Evolutionary conservation across 1,140 invertebrate genomes (phyloP), one percentile per base, ranked within the genome.

Genomic region (Solen grandis): DNA sequence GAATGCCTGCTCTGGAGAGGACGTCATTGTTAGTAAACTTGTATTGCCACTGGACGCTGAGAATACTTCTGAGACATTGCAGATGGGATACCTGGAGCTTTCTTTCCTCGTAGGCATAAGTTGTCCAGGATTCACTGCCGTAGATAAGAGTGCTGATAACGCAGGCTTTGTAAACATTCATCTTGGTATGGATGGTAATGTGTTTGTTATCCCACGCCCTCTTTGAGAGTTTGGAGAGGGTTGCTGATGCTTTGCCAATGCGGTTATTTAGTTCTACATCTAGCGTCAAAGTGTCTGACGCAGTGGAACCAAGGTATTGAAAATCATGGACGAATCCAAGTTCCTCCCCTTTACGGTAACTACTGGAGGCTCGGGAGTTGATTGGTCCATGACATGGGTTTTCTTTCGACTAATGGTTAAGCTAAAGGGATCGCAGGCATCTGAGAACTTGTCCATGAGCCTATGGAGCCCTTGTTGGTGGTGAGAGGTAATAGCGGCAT

Each of bases 331-430:
- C 83, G 0, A 78, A 66, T 16, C 81, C 83, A 16, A 86, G 75
- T 29, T 63, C 22, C 27, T 80, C 29, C 36, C 55, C 59, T n/a
- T 77, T 65, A 80, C 69, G 25, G 70, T 82, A 33, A 86, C 76
- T 29, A 16, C 27, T 31, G 80, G 83, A 5, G 84, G 52, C 13
- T 13, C n/a, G 31, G 35, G 35, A 8, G 63, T 77, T 22, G 41
- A 59, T 50, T 86, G 83, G 33, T 57, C 50, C 82, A 84, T 46
- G 36, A 83, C 57, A 27, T 75, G 27, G 8, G 50, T 84, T 68
- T 83, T 86, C 76, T 85, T 85, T 57, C 59, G 38, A 57, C 74
- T 85, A 54, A 84, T 82, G 50, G 60, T 86, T 22, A 84, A 70
- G 25, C 82, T 46, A 62, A 84, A 85, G 4, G 60, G 52, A 2